Evolutionary conservation across 2,797 vertebrate genomes (phyloP).

Genomic region (Vireo griseus): DNA sequence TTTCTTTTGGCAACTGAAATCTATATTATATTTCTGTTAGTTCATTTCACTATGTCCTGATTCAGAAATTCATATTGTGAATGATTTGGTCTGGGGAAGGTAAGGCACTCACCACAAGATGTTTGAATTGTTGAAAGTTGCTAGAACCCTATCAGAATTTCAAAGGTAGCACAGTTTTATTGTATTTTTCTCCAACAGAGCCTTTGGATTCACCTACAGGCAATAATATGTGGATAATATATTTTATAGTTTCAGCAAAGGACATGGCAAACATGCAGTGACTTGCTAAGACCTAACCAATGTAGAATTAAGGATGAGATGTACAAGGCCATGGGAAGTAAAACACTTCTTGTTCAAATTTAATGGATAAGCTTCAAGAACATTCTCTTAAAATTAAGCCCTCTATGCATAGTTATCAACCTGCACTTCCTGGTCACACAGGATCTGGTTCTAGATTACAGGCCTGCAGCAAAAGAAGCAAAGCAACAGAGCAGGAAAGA

Average conservation of each 20-base stretch:
- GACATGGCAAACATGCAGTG: neutral
- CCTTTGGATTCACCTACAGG: neutral
- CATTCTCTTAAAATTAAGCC: neutral
- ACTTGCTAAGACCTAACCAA: neutral
- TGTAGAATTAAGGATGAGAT: neutral
- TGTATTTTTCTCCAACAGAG: neutral
- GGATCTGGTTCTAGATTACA: neutral
- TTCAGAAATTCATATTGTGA: neutral
- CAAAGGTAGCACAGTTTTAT: neutral
- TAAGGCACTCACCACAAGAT: neutral
- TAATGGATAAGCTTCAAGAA: neutral
- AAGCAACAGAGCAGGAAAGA: neutral
- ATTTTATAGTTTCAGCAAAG: neutral
- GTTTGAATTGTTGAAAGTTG: neutral
- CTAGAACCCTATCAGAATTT: neutral
- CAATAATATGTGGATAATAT: neutral
- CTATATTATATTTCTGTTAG: neutral
- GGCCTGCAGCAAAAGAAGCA: neutral
- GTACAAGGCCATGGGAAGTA: neutral
- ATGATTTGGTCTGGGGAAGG: neutral
- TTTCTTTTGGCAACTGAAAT: neutral
- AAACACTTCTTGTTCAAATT: neutral
- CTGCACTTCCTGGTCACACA: neutral
- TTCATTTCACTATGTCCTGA: neutral
- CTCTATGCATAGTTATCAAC: neutral